Evolutionary conservation across 92 coral and sea anemone species (phyloP).

Genomic region (Palythoa caribaeorum): DNA sequence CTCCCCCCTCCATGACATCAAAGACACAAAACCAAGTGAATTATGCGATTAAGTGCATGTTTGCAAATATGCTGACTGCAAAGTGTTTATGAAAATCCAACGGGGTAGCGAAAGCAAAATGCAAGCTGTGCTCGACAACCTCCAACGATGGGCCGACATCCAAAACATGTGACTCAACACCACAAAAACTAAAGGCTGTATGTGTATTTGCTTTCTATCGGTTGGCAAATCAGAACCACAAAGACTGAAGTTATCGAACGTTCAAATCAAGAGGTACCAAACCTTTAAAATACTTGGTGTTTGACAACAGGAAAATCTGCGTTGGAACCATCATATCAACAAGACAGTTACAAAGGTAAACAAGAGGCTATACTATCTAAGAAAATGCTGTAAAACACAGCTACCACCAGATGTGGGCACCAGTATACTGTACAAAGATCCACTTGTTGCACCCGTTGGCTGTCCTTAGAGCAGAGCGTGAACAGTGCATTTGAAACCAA

Average conservation of each 20-base stretch:
- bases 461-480: no score
- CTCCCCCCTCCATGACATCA: no score
- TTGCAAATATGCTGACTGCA: no score
- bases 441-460: no score
- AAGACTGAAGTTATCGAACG: background rate
- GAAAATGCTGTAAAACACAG: background rate
- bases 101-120: background rate
- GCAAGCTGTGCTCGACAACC: background rate
- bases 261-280: background rate
- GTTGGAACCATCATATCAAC: background rate
- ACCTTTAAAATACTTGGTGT: background rate
- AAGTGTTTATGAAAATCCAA: no score
- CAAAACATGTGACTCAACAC: background rate
- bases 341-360: background rate
- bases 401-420: background rate
- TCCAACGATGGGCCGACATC: background rate
- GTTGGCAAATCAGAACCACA: background rate
- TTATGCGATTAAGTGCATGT: no score
- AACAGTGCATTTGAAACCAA: no score
- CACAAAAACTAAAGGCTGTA: background rate
- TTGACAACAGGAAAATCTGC: background rate
- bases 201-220: background rate
- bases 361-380: background rate
- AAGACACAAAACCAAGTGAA: no score
- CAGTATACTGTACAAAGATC: background rate